These are phyloP conservation scores for Amazona guildingii DNA, from an alignment of 2,113 vertebrate species.

Conservation along the genomic window DNA sequence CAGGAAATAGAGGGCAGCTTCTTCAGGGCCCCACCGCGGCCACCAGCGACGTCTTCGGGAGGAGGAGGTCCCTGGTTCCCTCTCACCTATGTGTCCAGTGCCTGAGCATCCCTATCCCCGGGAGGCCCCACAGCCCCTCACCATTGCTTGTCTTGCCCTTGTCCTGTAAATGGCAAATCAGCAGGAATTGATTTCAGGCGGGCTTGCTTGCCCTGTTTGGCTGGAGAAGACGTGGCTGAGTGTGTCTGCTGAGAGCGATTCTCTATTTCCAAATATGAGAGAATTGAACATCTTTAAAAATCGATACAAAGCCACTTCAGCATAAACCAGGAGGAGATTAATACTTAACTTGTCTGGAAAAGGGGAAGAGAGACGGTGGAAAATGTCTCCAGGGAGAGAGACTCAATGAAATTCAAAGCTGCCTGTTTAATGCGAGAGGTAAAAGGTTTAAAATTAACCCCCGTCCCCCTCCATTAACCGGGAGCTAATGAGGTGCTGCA, in stretches of 20 bases:
- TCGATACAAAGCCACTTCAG: constrained; percentile 51
- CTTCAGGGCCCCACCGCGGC: fast-evolving
- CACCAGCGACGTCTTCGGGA: fast-evolving
- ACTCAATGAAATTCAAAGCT: constrained; percentile 32
- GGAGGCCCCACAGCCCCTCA: background rate
- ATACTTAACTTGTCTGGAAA: constrained; percentile 46
- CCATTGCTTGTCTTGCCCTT: background rate
- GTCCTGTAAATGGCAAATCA: background rate
- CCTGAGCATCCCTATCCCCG: background rate
- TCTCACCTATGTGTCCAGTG: background rate
- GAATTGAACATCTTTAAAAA: constrained; percentile 50
- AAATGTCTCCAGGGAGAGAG: constrained; percentile 1
- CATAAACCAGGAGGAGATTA: constrained; percentile 42
- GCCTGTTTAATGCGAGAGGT: constrained; percentile 14
- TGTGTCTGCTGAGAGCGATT: background rate
- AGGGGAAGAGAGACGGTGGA: background rate
- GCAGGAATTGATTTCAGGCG: background rate
- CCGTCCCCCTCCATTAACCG: constrained; percentile 5
- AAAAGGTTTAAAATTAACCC: constrained; percentile 34
- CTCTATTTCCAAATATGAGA: constrained; percentile 34
- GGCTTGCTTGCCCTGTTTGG: background rate
- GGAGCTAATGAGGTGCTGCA: constrained; percentile 22
- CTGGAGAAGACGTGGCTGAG: background rate
- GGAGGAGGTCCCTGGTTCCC: background rate
- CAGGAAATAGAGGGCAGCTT: background rate